Conservation (phyloP, 2,888 invertebrate species). For the Synergus laeviventris region DNA sequence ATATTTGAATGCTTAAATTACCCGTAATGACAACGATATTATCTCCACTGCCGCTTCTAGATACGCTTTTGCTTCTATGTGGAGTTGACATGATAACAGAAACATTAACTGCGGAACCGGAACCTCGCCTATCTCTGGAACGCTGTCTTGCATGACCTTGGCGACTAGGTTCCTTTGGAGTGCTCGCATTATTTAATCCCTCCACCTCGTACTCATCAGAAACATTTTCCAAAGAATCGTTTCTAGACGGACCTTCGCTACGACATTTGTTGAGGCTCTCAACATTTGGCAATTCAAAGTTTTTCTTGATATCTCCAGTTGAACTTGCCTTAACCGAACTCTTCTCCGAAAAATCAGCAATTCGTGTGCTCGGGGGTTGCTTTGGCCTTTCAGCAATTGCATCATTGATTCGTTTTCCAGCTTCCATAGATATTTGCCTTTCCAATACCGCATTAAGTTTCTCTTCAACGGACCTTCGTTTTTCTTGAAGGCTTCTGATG, state of each 20-base stretch:
- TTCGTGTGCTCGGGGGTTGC: conserved; percentile 48
- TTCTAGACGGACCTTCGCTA: conserved; percentile 70
- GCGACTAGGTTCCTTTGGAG: conserved; percentile 46
- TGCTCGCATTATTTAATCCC: conserved; percentile 50
- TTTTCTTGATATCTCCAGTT: conserved; percentile 66
- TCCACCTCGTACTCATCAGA: conserved; percentile 61
- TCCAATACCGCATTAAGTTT: conserved; percentile 73
- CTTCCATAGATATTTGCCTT: conserved; percentile 69
- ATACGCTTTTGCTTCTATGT: conserved; percentile 63
- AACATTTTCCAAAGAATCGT: conserved; percentile 70
- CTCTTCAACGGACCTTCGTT: conserved; percentile 72
- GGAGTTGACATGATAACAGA: conserved; percentile 74
- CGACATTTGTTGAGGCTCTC: conserved; percentile 63
- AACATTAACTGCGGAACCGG: conserved; percentile 68
- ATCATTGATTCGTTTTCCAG: conserved; percentile 61
- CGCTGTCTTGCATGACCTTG: conserved; percentile 59
- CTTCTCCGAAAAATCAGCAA: conserved; percentile 54
- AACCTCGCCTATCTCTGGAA: conserved; percentile 57
- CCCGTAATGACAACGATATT: conserved; percentile 73
- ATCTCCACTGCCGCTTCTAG: conserved; percentile 67
- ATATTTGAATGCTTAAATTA: conserved; percentile 48
- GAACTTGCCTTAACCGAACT: conserved; percentile 66
- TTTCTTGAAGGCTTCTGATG: conserved; percentile 68
- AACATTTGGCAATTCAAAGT: conserved; percentile 56
- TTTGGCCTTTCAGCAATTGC: conserved; percentile 54